A percentile compares a stretch with the other conserved stretches of the same genome.
Conservation (phyloP, 2,113 vertebrate genomes). For the Electrona antarctica region DNA sequence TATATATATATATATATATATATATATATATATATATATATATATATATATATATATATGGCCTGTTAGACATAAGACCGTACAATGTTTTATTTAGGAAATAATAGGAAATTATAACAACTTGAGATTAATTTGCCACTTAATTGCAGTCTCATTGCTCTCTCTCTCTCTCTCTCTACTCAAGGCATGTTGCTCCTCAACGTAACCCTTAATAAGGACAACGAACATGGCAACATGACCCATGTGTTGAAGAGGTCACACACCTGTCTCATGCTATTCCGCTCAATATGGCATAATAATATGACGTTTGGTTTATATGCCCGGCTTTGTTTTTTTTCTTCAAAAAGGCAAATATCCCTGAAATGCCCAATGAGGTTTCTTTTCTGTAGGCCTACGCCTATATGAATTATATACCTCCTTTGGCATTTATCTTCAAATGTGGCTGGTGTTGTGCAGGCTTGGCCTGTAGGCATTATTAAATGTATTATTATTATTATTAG, state of each 20-base stretch:
- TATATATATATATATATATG: too few species aligned
- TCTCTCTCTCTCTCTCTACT: slow-evolving; percentile 2
- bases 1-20: too few species aligned
- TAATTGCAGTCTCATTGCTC: not conserved
- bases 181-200: slow-evolving; percentile 56
- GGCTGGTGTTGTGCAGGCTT: too few species aligned
- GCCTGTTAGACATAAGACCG: too few species aligned
- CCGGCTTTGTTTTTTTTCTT: not conserved
- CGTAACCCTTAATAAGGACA: slow-evolving; percentile 50
- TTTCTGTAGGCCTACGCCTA: too few species aligned
- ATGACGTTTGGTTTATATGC: not conserved
- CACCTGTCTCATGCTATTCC: slow-evolving; percentile 46
- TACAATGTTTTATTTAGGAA: too few species aligned
- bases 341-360: not conserved
- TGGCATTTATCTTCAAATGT: too few species aligned
- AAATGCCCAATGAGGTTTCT: too few species aligned
- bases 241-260: slow-evolving; percentile 16
- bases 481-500: not conserved
- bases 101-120: too few species aligned
- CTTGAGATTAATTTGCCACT: too few species aligned
- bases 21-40: too few species aligned
- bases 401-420: too few species aligned
- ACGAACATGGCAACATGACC: slow-evolving; percentile 48
- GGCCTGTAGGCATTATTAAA: not conserved
- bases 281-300: not conserved